phyloP scores from a whole-genome alignment of 2,888 invertebrate species.

The Drosophila tanythrix region DNA sequence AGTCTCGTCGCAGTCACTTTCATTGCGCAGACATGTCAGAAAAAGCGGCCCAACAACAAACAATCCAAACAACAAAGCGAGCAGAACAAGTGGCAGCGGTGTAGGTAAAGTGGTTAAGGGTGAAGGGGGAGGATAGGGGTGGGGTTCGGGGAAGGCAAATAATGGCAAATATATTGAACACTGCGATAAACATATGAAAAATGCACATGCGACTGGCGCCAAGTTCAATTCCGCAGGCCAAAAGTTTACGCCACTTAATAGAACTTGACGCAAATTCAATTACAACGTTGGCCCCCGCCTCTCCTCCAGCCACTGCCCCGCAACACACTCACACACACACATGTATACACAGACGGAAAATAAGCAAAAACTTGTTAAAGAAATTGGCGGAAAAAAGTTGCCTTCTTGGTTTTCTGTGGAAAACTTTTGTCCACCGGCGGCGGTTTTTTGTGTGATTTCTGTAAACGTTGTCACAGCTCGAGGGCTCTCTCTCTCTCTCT shows the following conservation, averaged over 20 bases:
- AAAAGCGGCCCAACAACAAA: constrained; percentile 50
- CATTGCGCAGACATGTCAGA: constrained; percentile 61
- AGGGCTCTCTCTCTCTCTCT: constrained; percentile 11
- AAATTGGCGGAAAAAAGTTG: constrained; percentile 77
- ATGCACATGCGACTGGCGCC: constrained; percentile 75
- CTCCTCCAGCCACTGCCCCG: neutral
- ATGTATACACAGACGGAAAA: constrained; percentile 10
- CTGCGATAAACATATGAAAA: constrained; percentile 80
- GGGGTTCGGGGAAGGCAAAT: neutral
- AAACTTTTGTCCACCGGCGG: constrained; percentile 61
- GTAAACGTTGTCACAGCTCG: constrained; percentile 65
- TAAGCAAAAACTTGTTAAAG: constrained; percentile 62
- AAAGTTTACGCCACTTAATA: constrained; percentile 80
- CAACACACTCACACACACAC: neutral
- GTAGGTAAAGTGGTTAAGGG: neutral
- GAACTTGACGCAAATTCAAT: constrained; percentile 81
- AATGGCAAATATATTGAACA: constrained; percentile 57
- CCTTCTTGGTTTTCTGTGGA: constrained; percentile 43
- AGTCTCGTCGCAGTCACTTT: constrained; percentile 50
- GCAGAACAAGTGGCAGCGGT: constrained; percentile 8
- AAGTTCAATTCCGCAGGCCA: constrained; percentile 72
- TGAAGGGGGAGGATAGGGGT: accelerated
- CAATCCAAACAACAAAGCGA: constrained; percentile 40
- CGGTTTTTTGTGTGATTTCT: constrained; percentile 59
- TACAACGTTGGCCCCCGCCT: constrained; percentile 54